phyloP scores from a whole-genome alignment of 2,888 invertebrate genomes.

The Aphodius granarius region DNA sequence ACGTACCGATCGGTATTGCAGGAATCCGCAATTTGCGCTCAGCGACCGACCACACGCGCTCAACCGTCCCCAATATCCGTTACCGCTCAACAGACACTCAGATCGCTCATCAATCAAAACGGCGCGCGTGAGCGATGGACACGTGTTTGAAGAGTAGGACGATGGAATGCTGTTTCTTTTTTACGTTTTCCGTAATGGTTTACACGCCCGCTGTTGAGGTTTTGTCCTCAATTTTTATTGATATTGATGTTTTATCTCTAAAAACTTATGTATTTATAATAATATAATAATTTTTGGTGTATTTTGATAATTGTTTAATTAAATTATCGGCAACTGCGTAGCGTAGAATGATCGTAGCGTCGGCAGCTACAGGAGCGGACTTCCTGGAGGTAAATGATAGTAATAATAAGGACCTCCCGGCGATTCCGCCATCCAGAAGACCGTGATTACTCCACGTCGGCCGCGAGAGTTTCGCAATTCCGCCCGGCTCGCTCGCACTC shows the following conservation, averaged over 20 bases:
- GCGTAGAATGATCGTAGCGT: background rate
- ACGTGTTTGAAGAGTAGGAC: background rate
- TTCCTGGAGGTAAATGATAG: conserved; percentile 14
- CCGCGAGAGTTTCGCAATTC: background rate
- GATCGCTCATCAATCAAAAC: background rate
- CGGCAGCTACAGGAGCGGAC: conserved; percentile 9
- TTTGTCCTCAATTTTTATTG: background rate
- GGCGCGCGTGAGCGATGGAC: background rate
- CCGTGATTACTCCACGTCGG: conserved; percentile 3
- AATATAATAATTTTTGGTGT: too few species aligned
- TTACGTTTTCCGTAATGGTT: background rate
- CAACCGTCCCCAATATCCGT: conserved; percentile 15
- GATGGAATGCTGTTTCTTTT: background rate
- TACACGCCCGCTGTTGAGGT: background rate
- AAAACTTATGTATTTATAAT: too few species aligned
- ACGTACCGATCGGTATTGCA: conserved; percentile 35
- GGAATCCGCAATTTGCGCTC: conserved; percentile 36
- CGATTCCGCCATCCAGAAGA: conserved; percentile 9
- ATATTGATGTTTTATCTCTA: background rate
- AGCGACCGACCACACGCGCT: conserved; percentile 29
- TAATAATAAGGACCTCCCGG: conserved; percentile 6
- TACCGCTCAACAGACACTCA: background rate
- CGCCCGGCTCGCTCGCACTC: conserved; percentile 1
- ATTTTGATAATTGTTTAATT: too few species aligned
- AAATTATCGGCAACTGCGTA: too few species aligned